Conservation (phyloP, 2,113 vertebrate species). For the Fulica atra region DNA sequence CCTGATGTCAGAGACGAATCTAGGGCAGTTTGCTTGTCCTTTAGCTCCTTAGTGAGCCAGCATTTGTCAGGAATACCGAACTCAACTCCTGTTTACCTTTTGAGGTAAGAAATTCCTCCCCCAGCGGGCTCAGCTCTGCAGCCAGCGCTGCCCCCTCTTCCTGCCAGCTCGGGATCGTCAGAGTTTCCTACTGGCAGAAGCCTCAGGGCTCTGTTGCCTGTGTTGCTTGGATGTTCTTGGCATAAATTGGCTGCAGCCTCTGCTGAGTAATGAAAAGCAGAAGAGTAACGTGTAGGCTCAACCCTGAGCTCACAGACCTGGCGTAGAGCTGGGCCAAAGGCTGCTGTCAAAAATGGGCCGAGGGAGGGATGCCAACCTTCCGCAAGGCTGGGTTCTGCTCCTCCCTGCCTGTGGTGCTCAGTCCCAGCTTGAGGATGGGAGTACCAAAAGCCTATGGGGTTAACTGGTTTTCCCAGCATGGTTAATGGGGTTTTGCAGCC, state of each 20-base stretch:
- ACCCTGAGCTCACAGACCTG: neutral
- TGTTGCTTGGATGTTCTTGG: conserved; percentile 54
- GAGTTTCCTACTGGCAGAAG: neutral
- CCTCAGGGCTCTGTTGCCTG: neutral
- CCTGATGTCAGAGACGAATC: neutral
- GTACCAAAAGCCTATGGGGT: neutral
- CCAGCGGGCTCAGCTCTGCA: neutral
- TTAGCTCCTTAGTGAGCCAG: neutral
- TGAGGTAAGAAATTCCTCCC: neutral
- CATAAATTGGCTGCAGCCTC: neutral
- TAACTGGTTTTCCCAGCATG: neutral
- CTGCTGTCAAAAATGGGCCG: rapidly evolving
- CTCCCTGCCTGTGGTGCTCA: neutral
- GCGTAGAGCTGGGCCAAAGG: neutral
- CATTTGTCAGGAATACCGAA: neutral
- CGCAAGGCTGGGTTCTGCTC: neutral
- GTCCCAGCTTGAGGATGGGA: neutral
- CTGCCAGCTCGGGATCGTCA: neutral
- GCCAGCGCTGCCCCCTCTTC: neutral
- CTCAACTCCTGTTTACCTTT: neutral
- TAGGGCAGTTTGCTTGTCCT: neutral
- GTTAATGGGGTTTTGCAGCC: neutral
- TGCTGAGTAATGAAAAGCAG: conserved; percentile 53
- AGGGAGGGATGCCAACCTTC: neutral
- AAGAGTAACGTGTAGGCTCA: neutral